Percentiles rank a stretch among this genome's conserved stretches.
Evolutionary conservation across 2,888 invertebrate species (phyloP).

Genomic region (Lasioglossum calceatum): DNA sequence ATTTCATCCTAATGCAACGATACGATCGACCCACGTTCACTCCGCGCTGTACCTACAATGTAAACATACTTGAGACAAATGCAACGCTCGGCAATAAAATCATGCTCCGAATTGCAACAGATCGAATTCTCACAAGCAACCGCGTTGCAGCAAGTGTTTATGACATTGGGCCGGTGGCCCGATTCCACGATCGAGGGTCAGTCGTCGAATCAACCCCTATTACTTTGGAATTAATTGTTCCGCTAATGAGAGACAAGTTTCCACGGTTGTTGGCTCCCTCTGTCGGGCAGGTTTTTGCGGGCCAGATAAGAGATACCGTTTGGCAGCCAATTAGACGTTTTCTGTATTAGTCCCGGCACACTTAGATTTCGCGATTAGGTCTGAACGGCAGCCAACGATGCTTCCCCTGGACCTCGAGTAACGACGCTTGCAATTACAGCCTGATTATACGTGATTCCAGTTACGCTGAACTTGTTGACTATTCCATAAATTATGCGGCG

Average conservation of each 20-base stretch:
- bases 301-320: slow-evolving; percentile 55
- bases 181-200: not conserved
- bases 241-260: slow-evolving; percentile 27
- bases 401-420: not conserved
- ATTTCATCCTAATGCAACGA: not conserved
- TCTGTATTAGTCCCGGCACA: slow-evolving; percentile 50
- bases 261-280: slow-evolving; percentile 17
- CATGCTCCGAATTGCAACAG: not conserved
- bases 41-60: not conserved
- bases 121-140: not conserved
- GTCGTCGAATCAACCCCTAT: not conserved
- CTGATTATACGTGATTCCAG: slow-evolving; percentile 60
- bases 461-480: slow-evolving; percentile 67
- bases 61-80: not conserved
- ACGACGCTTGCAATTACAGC: slow-evolving; percentile 48
- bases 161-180: not conserved
- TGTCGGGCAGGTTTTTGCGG: slow-evolving; percentile 37
- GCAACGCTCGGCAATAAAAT: not conserved
- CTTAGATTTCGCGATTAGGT: slow-evolving; percentile 53
- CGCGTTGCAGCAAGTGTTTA: not conserved
- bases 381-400: slow-evolving; percentile 21
- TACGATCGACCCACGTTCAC: not conserved
- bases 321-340: slow-evolving; percentile 47
- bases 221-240: slow-evolving; percentile 29
- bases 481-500: slow-evolving; percentile 69